These are phyloP conservation scores for Acanthochromis polyacanthus DNA, from an alignment of 2,113 vertebrate species.

Conservation along the genomic window DNA sequence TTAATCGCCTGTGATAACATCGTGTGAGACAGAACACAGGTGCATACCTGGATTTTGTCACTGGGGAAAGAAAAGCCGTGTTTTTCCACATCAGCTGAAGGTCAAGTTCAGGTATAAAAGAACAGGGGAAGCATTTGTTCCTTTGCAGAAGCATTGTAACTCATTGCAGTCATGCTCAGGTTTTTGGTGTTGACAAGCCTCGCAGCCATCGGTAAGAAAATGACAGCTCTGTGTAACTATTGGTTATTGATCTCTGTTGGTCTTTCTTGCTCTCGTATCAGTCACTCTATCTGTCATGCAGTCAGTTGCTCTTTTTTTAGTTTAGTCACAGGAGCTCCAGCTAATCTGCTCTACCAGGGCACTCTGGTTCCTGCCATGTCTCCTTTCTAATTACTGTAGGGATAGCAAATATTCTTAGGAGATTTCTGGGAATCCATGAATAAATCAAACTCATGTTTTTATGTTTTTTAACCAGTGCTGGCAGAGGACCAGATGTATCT, in stretches of 20 bases:
- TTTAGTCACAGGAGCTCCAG: not conserved
- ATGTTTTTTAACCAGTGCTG: constrained; percentile 51
- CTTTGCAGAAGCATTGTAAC: constrained; percentile 34
- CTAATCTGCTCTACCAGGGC: not conserved
- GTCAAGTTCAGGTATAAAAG: constrained; percentile 70
- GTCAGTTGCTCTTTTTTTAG: not conserved
- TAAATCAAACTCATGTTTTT: not conserved
- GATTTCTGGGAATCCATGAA: constrained; percentile 9
- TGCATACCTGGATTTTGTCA: constrained; percentile 48
- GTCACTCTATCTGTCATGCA: constrained; percentile 13
- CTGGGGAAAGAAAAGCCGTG: not conserved
- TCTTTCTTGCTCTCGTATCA: not conserved
- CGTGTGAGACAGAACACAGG: constrained; percentile 66
- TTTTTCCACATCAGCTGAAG: constrained; percentile 44
- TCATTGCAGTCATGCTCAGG: constrained; percentile 82
- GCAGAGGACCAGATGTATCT: constrained; percentile 81
- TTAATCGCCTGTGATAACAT: constrained; percentile 40
- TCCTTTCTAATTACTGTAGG: not conserved
- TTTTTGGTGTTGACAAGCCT: constrained; percentile 81
- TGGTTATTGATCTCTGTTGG: constrained; percentile 37
- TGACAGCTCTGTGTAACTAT: not conserved
- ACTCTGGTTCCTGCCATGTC: too few species aligned
- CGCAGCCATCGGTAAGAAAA: constrained; percentile 72
- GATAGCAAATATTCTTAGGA: not conserved
- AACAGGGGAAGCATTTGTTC: not conserved